These are phyloP conservation scores for Watsonalla binaria DNA, from an alignment of 2,888 invertebrate species.

Conservation along the genomic window DNA sequence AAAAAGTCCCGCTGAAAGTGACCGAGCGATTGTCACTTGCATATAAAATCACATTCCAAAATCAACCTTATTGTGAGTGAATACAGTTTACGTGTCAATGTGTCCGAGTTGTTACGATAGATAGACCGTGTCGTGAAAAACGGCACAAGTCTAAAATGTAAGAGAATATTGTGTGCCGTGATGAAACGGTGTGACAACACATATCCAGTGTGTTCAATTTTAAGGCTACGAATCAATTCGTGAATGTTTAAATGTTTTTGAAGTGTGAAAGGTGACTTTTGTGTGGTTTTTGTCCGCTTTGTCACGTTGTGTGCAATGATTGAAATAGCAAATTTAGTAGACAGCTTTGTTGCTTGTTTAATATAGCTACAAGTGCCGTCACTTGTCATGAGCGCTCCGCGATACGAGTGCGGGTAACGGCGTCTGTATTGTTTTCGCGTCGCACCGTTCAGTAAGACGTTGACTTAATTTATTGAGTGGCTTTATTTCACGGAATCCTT, in stretches of 20 bases:
- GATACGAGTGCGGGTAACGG: too few relatives aligned
- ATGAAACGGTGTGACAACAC: slow-evolving; percentile 18
- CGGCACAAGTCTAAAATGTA: slow-evolving; percentile 7
- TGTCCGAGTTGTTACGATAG: slow-evolving; percentile 10
- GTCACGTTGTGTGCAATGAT: background rate
- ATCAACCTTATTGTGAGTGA: slow-evolving; percentile 7
- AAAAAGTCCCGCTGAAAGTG: slow-evolving; percentile 48
- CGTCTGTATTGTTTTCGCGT: too few relatives aligned
- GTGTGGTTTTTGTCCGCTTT: background rate
- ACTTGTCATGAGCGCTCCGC: too few relatives aligned
- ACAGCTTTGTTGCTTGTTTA: too few relatives aligned
- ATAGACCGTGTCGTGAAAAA: slow-evolving; percentile 25
- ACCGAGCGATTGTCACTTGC: slow-evolving; percentile 11
- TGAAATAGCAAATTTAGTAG: background rate
- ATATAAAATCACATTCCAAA: slow-evolving; percentile 8
- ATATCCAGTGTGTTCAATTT: slow-evolving; percentile 4
- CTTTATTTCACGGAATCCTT: too few relatives aligned
- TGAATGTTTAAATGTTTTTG: slow-evolving; percentile 16
- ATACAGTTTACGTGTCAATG: slow-evolving; percentile 7
- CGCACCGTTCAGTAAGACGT: too few relatives aligned
- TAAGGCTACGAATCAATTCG: slow-evolving; percentile 1
- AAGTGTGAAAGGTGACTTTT: slow-evolving; percentile 1
- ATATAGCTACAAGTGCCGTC: too few relatives aligned
- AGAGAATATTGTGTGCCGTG: slow-evolving; percentile 3
- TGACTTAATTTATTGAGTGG: too few relatives aligned